Evolutionary conservation across 2,797 vertebrate species (phyloP).

Genomic region (Coluber constrictor): DNA sequence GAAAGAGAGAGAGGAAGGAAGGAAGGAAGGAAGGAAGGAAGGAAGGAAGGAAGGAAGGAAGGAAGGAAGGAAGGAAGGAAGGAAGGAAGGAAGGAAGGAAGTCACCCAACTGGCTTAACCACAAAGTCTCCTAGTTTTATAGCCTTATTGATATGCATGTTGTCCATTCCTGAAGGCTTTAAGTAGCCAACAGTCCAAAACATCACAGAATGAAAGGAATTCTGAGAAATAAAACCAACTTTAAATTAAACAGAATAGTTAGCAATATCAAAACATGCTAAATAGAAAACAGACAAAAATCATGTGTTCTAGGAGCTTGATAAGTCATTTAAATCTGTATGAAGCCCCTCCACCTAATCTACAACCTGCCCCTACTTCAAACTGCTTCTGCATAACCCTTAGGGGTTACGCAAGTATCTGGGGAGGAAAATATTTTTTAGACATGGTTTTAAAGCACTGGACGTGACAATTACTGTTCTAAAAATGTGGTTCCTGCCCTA

Average conservation of each 20-base stretch:
- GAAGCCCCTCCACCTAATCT: background rate
- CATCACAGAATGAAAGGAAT: background rate
- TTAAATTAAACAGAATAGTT: background rate
- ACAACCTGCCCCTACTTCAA: background rate
- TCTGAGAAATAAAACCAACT: background rate
- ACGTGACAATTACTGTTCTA: background rate
- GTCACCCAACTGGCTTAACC: background rate
- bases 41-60: too few species aligned
- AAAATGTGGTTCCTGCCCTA: background rate
- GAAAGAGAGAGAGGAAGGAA: too few species aligned
- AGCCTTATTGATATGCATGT: background rate
- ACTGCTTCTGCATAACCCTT: background rate
- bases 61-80: too few species aligned
- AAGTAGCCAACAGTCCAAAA: background rate
- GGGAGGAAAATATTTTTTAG: background rate
- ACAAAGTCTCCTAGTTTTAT: background rate
- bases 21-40: too few species aligned
- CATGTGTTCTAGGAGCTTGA: background rate
- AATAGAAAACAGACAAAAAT: background rate
- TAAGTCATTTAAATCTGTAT: background rate
- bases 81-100: too few species aligned
- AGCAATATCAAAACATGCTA: background rate
- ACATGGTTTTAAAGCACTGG: background rate
- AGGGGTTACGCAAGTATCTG: background rate
- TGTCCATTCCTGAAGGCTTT: background rate